Evolutionary conservation across 2,888 invertebrate species (phyloP).

Genomic region (Sipha maydis): DNA sequence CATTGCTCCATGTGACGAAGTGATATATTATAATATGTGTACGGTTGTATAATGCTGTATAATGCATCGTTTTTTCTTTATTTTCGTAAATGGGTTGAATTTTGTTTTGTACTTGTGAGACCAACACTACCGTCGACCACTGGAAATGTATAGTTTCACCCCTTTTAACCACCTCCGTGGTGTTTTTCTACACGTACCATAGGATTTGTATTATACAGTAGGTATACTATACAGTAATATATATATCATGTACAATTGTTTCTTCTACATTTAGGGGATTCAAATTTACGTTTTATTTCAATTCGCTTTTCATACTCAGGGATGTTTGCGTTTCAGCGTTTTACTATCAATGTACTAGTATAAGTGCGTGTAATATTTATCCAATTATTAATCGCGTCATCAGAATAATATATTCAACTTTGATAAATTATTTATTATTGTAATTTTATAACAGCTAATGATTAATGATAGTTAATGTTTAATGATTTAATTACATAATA

Average conservation of each 20-base stretch:
- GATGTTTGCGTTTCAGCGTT: too few species aligned
- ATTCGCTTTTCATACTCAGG: too few species aligned
- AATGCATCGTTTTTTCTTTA: neutral
- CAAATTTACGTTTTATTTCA: neutral
- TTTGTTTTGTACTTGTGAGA: neutral
- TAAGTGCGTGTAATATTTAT: too few species aligned
- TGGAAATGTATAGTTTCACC: too few species aligned
- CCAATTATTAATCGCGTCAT: too few species aligned
- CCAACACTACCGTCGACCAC: neutral
- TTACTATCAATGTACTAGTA: too few species aligned
- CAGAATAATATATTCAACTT: too few species aligned
- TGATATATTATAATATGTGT: neutral
- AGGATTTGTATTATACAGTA: neutral
- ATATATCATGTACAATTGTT: neutral
- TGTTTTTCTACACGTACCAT: neutral
- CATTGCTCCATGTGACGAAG: neutral
- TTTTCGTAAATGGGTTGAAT: neutral
- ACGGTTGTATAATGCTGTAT: too few species aligned
- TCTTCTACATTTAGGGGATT: neutral
- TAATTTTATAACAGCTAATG: too few species aligned
- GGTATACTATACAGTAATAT: neutral
- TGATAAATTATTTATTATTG: too few species aligned
- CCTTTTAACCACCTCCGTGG: neutral
- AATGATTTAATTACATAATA: too few species aligned
- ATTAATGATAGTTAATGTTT: too few species aligned